Evolutionary conservation across 2,113 vertebrate genomes (phyloP), one percentile per base, ranked within the genome.

Genomic region (Tragulus kanchil): DNA sequence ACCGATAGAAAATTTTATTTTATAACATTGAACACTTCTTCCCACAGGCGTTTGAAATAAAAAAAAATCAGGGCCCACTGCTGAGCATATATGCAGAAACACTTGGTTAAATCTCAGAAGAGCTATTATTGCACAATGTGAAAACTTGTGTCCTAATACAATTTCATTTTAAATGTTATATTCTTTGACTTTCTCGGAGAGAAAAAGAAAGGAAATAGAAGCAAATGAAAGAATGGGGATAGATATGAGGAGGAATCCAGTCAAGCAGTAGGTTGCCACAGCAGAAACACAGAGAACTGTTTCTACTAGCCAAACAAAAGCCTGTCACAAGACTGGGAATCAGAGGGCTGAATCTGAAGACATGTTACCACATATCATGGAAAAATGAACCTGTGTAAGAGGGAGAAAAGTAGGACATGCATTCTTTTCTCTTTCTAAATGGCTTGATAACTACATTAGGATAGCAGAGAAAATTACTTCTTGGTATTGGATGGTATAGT

Each of bases 131-230:
- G 19, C 64, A 95, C 62, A 89, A 90, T 36, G 14, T 78, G 83
- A 71, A 93, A 92, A 79, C n/a, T 79, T 92, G 42, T 71, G 54
- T 94, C 65, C 71, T 91, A 61, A 94, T 48, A 93, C 52, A 59
- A 31, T 93, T 89, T 93, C 65, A 65, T 23, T 62, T 92, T 45
- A 69, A 94, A 90, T 89, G 83, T 86, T 89, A 58, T 71, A 64
- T 93, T 67, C 92, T 85, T 86, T 77, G 52, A 71, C 81, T 95
- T 62, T 71, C 67, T 71, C 42, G n/a, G 96, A 50, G 50, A 92
- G 36, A 42, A 90, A 96, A 69, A 96, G 65, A 93, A 95, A 93
- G 36, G 58, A 73, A 97, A 88, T 64, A 88, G 69, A 95, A 91
- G 85, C 64, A 93, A 73, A 88, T 36, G 58, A 85, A 62, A 85